Base-by-base conservation (phyloP, 2,888 invertebrate species). In the Boloria selene region DNA sequence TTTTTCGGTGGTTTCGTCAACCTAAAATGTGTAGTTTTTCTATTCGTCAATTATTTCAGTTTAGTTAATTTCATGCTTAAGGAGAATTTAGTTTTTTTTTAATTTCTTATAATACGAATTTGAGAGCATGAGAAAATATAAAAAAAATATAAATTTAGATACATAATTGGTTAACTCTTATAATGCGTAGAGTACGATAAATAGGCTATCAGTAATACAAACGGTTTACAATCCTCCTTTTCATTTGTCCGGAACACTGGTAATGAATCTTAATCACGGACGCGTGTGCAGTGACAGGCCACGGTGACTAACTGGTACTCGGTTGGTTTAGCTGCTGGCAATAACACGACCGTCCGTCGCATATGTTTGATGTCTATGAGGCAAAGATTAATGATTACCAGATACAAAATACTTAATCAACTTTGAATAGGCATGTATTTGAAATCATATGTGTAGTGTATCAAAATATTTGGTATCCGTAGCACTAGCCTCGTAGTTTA, bases 271-370 rank as follows among this genome's bases (percentile, higher is more conserved):
- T 70, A 70, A 71, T 71, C 69, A 73, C 68, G 69, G 62, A 65
- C 64, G 70, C 64, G 59, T 66, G 70, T 68, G 67, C 68, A 71
- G 71, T 62, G 71, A 68, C 72, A 68, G 74, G 65, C 68, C 76
- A 75, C 77, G 74, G 74, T 74, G 73, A 76, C 76, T 79, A 75
- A 73, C 71, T 71, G 73, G 73, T 73, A 74, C 77, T 78, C 77
- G 74, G 80, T 77, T 74, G 77, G 79, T 76, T 72, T 76, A 78
- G 75, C 77, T 72, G 73, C 75, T 71, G 73, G 81, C 78, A 82
- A 82, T 82, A 81, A 81, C 75, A 77, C 64, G 71, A 72, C 75
- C 75, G 82, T 81, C 82, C 81, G 72, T 79, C 70, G 74, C 82
- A 82, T 79, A 70, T 72, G 76, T 68, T 70, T 52, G 65, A 65